Evolutionary conservation across 2,888 invertebrate species (phyloP), one percentile per base, ranked within the genome.

Genomic region (Chrysotoxum bicinctum): DNA sequence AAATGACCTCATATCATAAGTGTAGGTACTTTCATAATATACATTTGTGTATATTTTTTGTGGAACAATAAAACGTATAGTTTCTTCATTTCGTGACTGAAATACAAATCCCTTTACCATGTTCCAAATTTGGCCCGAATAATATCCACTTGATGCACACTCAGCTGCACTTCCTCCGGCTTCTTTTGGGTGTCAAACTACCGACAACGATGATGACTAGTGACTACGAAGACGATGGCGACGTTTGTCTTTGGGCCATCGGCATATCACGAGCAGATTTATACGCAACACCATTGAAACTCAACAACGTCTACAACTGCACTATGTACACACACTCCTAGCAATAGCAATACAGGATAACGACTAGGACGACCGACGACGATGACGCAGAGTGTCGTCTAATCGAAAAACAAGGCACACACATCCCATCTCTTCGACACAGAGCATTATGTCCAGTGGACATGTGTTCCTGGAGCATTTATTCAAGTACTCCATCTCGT

Each of bases 371-470:
- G 43, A 64, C 56, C 19, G 19, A 66, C 62, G 43, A 58, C 58
- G 14, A 43, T 69, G 64, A 74, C 64, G 64, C 45, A 52, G 58
- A 45, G 75, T 80, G 70, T 68, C 66, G 75, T 80, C 66, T 80
- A 84, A 75, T 76, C 72, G 75, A 75, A 80, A 84, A 75, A 75
- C 75, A 79, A 70, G 50, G 72, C 72, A 68, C 66, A 79, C 64
- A 58, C 14, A 66, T 50, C 21, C 43, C 56, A 40, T 56, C 70
- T 60, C 72, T 43, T 64, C 43, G 54, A 52, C 74, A 52, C 52
- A 58, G 56, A 35, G 35, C 56, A 58, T 54, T 70, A 66, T 66
- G 79, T 48, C 58, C 66, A 72, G 60, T 80, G 80, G 72, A 75
- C 84, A 80, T 80, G 80, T 72, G 75, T 54, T 80, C 72, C 48